Evolutionary conservation across 1,140 invertebrate species (phyloP), one percentile per base, ranked within the genome.

Genomic region (Sarcophaga bullata): DNA sequence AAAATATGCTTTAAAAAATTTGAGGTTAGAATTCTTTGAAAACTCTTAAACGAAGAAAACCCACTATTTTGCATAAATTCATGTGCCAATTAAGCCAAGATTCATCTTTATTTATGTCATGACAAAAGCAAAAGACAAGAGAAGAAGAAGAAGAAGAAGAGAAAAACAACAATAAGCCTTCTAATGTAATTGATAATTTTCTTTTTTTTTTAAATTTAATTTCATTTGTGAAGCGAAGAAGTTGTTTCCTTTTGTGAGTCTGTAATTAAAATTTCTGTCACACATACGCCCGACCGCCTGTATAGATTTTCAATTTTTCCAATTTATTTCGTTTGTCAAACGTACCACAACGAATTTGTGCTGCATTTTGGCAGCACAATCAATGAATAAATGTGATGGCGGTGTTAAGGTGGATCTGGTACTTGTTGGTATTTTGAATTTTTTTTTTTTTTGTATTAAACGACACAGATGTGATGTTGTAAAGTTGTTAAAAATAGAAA

Each of bases 191-290:
- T 37, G 25, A 37, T 37, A 37, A 2, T 37, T 37, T 68, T 7
- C 10, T 13, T 15, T 68, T 68, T n/a, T 19, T 17, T 68, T 13
- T 11, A 58, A 37, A 9, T n/a, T 58, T 19, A 68, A 68, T 68
- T 68, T 68, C 25, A 37, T 4, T 37, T 37, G n/a, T 37, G 25
- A 68, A 68, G n/a, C 62, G 62, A 68, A 68, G 62, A 68, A 68
- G 62, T 68, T 68, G 19, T 68, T 68, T 68, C 62, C 62, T 68
- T 68, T 68, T 68, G 25, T 37, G 5, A 8, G 62, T 68, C n/a
- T 68, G 17, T 68, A 68, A 68, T 68, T 68, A 68, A 68, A 68
- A n/a, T 68, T 68, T 68, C 19, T 68, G 62, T 68, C 62, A 68
- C 62, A 68, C 62, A 68, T 68, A 68, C n/a, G 62, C 62, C 62